Percentiles rank a stretch among this genome's conserved stretches.
These are phyloP conservation scores for Danio tinwini DNA, from an alignment of 2,797 vertebrate species.

Conservation along the genomic window DNA sequence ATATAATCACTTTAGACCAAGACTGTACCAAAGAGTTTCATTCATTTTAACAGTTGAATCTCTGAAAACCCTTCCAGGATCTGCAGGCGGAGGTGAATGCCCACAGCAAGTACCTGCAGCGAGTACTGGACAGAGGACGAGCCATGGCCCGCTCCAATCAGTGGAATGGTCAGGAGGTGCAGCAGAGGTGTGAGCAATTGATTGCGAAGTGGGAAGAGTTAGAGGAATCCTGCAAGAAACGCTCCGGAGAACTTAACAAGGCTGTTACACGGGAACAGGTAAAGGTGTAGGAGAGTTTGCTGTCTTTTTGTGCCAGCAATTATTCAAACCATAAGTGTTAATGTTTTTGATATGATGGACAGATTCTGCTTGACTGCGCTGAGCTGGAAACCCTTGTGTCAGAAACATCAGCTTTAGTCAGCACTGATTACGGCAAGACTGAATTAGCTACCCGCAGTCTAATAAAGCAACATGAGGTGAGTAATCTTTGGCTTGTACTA, in stretches of 20 bases:
- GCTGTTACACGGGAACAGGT: slow-evolving; percentile 85
- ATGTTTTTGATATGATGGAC: neutral
- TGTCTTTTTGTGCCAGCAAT: neutral
- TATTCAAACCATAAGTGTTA: neutral
- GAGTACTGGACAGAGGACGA: slow-evolving; percentile 79
- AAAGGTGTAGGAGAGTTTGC: slow-evolving; percentile 20
- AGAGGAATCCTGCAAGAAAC: slow-evolving; percentile 76
- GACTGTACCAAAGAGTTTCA: neutral
- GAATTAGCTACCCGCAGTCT: slow-evolving; percentile 79
- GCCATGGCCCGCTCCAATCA: slow-evolving; percentile 70
- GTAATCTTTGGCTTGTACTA: slow-evolving; percentile 14
- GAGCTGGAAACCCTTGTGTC: slow-evolving; percentile 84
- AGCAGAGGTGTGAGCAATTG: slow-evolving; percentile 78
- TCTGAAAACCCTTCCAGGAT: slow-evolving; percentile 72
- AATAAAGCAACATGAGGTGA: slow-evolving; percentile 86
- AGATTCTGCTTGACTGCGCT: slow-evolving; percentile 85
- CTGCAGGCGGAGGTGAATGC: slow-evolving; percentile 82
- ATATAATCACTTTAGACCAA: neutral
- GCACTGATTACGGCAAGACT: slow-evolving; percentile 80
- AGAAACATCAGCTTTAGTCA: slow-evolving; percentile 78
- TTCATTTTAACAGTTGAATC: slow-evolving; percentile 10
- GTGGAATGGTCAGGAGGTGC: slow-evolving; percentile 73
- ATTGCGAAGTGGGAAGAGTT: slow-evolving; percentile 80
- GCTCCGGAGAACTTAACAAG: slow-evolving; percentile 77
- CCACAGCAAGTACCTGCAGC: slow-evolving; percentile 79